Percentiles rank a stretch among this genome's conserved stretches.
Conservation (phyloP, 2,888 invertebrate genomes). For the Latrodectus hesperus region DNA sequence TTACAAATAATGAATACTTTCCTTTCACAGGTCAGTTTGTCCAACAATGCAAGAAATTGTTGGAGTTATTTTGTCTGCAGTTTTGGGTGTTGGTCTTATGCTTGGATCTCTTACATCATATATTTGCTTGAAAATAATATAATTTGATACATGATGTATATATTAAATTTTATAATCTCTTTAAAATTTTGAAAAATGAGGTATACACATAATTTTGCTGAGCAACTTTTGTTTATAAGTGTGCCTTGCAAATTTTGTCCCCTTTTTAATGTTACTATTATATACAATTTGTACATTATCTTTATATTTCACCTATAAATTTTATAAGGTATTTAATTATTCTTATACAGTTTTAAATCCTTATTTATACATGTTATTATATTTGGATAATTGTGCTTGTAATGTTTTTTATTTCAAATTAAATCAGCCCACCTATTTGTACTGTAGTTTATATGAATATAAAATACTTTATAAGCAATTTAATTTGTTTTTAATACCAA, state of each 20-base stretch:
- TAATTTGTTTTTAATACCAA: too few species aligned
- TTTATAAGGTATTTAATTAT: too few species aligned
- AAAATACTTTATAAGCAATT: too few species aligned
- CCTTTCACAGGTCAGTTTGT: constrained; percentile 44
- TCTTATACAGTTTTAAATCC: too few species aligned
- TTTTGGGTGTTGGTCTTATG: constrained; percentile 61
- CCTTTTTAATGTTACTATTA: background rate
- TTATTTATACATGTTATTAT: background rate
- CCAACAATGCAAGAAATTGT: constrained; percentile 54
- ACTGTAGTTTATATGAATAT: too few species aligned
- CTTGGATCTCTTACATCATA: constrained; percentile 60
- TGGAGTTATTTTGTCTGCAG: constrained; percentile 58
- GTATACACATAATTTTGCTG: background rate
- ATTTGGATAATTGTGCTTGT: background rate
- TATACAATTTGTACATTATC: background rate
- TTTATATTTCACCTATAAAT: too few species aligned
- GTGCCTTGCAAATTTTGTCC: too few species aligned
- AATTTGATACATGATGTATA: constrained; percentile 8
- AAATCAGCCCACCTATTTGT: too few species aligned
- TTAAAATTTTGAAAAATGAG: background rate
- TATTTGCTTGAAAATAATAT: constrained; percentile 46
- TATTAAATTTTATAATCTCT: background rate
- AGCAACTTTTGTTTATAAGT: background rate
- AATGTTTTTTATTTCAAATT: background rate
- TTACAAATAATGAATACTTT: background rate